A percentile compares a stretch with the other conserved stretches of the same genome.
These are phyloP conservation scores for Ashinkailepas kermadecensis DNA, from an alignment of 2,888 invertebrate species.

Conservation along the genomic window DNA sequence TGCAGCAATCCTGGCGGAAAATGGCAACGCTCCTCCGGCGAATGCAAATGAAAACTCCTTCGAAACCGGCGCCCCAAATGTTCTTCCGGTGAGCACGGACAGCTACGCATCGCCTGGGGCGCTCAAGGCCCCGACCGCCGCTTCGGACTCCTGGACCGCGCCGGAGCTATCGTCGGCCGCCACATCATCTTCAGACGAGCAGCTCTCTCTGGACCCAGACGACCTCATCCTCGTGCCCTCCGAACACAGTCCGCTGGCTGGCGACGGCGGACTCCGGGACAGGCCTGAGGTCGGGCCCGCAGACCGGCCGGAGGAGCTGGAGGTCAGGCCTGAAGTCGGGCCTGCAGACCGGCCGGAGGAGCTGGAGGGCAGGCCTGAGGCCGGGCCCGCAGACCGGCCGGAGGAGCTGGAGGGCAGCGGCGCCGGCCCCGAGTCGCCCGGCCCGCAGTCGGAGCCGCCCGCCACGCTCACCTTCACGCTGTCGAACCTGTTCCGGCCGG, in stretches of 20 bases:
- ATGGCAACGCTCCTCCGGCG: too few relatives aligned
- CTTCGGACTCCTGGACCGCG: too few relatives aligned
- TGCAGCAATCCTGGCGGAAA: too few relatives aligned
- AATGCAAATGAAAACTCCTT: too few relatives aligned
- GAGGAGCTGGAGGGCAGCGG: neutral
- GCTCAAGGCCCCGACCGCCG: too few relatives aligned
- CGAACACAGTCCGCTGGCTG: neutral
- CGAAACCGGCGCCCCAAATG: too few relatives aligned
- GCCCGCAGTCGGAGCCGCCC: neutral
- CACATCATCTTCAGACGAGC: neutral
- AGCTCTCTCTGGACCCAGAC: neutral
- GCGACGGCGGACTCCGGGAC: too few relatives aligned
- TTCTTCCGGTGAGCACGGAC: too few relatives aligned
- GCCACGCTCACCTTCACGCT: neutral
- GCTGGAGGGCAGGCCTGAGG: neutral
- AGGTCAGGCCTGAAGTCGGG: neutral
- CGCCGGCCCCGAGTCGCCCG: neutral
- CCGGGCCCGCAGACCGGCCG: neutral
- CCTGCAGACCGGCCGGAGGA: neutral
- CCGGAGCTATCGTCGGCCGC: too few relatives aligned
- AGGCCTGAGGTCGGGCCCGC: neutral
- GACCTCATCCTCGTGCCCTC: neutral
- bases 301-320: neutral
- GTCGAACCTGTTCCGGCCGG: slow-evolving; percentile 1
- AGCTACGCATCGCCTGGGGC: too few relatives aligned